These are phyloP conservation scores for Sarcophaga peregrina DNA, from an alignment of 1,140 invertebrate genomes.

Conservation along the genomic window DNA sequence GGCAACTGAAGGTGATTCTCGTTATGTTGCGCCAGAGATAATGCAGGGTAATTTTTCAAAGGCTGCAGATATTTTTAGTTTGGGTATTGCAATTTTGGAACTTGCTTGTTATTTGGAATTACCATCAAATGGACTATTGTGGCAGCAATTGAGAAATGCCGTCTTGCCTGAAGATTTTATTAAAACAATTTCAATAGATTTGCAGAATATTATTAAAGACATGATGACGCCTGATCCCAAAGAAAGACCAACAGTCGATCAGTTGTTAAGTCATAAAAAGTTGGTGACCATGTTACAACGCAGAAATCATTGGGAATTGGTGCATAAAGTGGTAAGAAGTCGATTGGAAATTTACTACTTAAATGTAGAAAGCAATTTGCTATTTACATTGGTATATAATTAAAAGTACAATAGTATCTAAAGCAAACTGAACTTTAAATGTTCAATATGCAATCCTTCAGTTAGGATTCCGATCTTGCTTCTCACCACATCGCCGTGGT, in stretches of 20 bases:
- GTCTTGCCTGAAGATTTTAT: constrained; percentile 62
- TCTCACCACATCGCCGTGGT: too few species aligned
- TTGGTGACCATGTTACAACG: constrained; percentile 52
- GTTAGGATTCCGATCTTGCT: too few species aligned
- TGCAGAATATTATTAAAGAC: constrained; percentile 69
- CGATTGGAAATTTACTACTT: too few species aligned
- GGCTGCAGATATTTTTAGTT: constrained; percentile 74
- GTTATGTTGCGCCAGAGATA: constrained; percentile 80
- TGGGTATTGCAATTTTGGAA: constrained; percentile 81
- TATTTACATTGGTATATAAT: too few species aligned
- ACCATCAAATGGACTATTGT: constrained; percentile 74
- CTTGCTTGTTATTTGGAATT: constrained; percentile 78
- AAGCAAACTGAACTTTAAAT: too few species aligned
- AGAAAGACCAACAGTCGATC: constrained; percentile 69
- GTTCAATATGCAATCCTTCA: too few species aligned
- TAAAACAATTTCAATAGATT: constrained; percentile 69
- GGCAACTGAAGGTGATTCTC: constrained; percentile 79
- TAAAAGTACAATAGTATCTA: too few species aligned
- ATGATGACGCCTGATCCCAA: constrained; percentile 72
- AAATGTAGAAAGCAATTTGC: too few species aligned
- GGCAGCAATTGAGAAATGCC: constrained; percentile 75
- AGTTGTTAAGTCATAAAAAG: constrained; percentile 66
- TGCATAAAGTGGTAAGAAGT: constrained; percentile 46
- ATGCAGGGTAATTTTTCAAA: constrained; percentile 74
- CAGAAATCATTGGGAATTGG: constrained; percentile 53